Conservation (phyloP, 2,888 invertebrate species). For the Chesias legatella region DNA sequence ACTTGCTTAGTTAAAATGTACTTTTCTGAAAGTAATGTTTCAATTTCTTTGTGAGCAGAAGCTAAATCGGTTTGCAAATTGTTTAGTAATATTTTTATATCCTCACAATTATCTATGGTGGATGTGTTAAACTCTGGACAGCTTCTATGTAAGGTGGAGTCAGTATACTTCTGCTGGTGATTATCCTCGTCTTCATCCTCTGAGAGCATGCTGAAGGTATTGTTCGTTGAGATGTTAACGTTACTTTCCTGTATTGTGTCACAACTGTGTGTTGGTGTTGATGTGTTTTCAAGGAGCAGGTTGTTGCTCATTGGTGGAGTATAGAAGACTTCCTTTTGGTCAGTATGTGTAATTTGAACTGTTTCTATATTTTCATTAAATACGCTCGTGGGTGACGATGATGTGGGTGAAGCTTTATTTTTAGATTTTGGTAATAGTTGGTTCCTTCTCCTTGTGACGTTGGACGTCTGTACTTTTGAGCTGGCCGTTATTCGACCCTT, state of each 20-base stretch:
- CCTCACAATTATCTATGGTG: background rate
- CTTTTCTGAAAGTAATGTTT: background rate
- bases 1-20: background rate
- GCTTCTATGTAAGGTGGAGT: constrained; percentile 1
- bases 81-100: background rate
- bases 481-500: too few species aligned
- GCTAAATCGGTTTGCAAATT: background rate
- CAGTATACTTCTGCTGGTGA: background rate
- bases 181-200: background rate
- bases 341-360: too few species aligned
- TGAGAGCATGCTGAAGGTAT: constrained; percentile 1
- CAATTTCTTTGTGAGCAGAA: constrained; percentile 2
- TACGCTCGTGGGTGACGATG: too few species aligned
- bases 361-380: too few species aligned
- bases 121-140: background rate
- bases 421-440: too few species aligned
- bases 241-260: background rate
- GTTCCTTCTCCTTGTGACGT: too few species aligned
- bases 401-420: too few species aligned
- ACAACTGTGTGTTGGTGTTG: background rate
- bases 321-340: too few species aligned
- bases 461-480: too few species aligned
- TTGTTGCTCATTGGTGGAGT: too few species aligned
- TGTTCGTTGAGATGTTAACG: background rate
- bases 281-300: too few species aligned